Percentiles rank a stretch among this genome's conserved stretches.
phyloP scores from a whole-genome alignment of 2,888 invertebrate genomes.

The Calameuta filiformis region DNA sequence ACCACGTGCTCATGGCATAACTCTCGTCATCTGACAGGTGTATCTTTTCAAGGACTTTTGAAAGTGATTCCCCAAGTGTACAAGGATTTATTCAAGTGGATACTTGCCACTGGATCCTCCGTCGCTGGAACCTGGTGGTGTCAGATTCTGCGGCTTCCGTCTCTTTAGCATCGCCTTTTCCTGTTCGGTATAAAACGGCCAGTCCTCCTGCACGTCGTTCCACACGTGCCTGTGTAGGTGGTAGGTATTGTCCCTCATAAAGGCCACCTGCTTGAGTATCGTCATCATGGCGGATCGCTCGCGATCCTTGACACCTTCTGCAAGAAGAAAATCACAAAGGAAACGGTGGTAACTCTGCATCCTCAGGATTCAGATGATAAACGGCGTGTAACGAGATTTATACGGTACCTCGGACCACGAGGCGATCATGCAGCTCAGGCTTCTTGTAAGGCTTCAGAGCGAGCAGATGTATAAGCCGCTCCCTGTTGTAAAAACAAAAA shows the following conservation, averaged over 20 bases:
- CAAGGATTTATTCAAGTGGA: too few relatives aligned
- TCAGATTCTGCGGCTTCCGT: slow-evolving; percentile 91
- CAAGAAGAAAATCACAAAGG: slow-evolving; percentile 46
- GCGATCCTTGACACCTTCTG: slow-evolving; percentile 89
- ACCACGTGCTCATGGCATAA: neutral
- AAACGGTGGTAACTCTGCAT: neutral
- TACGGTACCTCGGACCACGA: slow-evolving; percentile 76
- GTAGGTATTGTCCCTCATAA: slow-evolving; percentile 89
- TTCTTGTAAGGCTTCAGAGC: slow-evolving; percentile 94
- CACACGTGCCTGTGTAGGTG: slow-evolving; percentile 87
- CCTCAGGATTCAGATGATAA: neutral
- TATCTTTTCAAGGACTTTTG: neutral
- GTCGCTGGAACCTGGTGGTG: slow-evolving; percentile 89
- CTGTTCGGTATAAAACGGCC: slow-evolving; percentile 93
- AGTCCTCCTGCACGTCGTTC: slow-evolving; percentile 93
- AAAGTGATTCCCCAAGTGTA: neutral
- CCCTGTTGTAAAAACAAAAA: slow-evolving; percentile 74
- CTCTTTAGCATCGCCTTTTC: slow-evolving; percentile 89
- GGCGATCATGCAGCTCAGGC: slow-evolving; percentile 86
- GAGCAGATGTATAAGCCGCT: slow-evolving; percentile 93
- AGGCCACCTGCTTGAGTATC: slow-evolving; percentile 84
- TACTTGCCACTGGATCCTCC: slow-evolving; percentile 73
- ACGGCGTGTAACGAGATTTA: neutral
- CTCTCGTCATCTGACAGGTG: neutral
- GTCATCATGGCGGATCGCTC: slow-evolving; percentile 82